Percentiles rank a stretch among this genome's conserved stretches.
Conservation (phyloP, 2,113 vertebrate species). For the Lepisosteus osseus region DNA sequence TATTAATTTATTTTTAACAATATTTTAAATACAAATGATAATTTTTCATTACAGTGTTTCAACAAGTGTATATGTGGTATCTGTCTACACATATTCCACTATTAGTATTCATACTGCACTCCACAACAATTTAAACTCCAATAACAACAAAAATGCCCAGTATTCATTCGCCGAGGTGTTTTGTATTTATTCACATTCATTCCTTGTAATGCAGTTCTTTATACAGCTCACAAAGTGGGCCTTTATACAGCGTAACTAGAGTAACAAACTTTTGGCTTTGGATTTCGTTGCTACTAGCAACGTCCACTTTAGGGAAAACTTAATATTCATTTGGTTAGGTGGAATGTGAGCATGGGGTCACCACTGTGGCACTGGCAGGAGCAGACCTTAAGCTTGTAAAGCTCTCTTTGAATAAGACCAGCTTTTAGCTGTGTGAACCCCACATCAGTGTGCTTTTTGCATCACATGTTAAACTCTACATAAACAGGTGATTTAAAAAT, state of each 20-base stretch:
- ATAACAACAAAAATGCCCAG: too few species aligned
- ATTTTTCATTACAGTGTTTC: too few species aligned
- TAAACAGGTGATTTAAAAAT: neutral
- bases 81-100: too few species aligned
- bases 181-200: constrained; percentile 53
- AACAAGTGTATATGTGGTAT: too few species aligned
- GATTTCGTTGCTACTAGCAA: constrained; percentile 67
- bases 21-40: too few species aligned
- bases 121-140: too few species aligned
- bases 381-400: constrained; percentile 38
- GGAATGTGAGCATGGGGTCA: constrained; percentile 61
- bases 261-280: constrained; percentile 65
- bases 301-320: constrained; percentile 61
- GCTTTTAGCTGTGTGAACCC: constrained; percentile 42
- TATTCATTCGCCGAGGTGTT: constrained; percentile 34
- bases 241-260: constrained; percentile 69
- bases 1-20: too few species aligned
- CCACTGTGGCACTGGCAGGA: constrained; percentile 44
- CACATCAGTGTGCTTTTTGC: constrained; percentile 24
- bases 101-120: too few species aligned
- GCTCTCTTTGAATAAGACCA: constrained; percentile 30
- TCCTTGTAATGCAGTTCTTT: constrained; percentile 69
- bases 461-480: constrained; percentile 16
- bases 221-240: constrained; percentile 70
- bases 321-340: constrained; percentile 59